Conservation (phyloP, 2,113 vertebrate genomes). For the Paradisaea rubra region DNA sequence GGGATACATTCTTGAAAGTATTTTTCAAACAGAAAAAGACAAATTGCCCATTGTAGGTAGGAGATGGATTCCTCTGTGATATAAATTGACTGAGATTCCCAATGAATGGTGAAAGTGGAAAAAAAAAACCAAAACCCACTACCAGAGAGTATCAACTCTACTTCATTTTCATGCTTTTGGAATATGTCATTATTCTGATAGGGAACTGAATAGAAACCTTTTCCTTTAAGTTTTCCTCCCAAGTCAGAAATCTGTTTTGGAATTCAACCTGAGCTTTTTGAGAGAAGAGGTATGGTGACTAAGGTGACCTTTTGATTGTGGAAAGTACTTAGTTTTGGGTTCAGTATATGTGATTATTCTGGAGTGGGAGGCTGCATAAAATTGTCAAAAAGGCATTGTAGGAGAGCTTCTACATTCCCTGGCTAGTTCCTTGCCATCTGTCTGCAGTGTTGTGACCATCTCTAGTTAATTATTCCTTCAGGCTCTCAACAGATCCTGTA, state of each 20-base stretch:
- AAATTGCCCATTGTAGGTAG: neutral
- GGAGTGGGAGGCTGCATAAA: neutral
- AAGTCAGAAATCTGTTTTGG: neutral
- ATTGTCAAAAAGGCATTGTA: neutral
- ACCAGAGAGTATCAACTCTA: neutral
- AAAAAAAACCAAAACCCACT: neutral
- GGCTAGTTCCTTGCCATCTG: constrained; percentile 21
- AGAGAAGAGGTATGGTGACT: neutral
- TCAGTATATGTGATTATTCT: neutral
- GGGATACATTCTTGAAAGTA: neutral
- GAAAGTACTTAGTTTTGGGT: neutral
- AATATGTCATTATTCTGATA: neutral
- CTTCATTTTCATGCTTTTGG: neutral
- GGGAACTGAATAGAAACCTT: neutral
- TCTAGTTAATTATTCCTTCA: constrained; percentile 48
- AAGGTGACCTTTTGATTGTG: neutral
- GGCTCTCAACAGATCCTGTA: neutral
- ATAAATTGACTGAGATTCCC: neutral
- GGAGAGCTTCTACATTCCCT: neutral
- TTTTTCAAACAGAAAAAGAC: neutral
- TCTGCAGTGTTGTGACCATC: neutral
- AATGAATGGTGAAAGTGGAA: neutral
- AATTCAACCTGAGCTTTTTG: neutral
- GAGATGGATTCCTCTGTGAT: neutral
- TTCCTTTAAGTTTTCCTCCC: neutral